Evolutionary conservation across 2,797 vertebrate species (phyloP), one percentile per base, ranked within the genome.

Genomic region (Acipenser transmontanus): DNA sequence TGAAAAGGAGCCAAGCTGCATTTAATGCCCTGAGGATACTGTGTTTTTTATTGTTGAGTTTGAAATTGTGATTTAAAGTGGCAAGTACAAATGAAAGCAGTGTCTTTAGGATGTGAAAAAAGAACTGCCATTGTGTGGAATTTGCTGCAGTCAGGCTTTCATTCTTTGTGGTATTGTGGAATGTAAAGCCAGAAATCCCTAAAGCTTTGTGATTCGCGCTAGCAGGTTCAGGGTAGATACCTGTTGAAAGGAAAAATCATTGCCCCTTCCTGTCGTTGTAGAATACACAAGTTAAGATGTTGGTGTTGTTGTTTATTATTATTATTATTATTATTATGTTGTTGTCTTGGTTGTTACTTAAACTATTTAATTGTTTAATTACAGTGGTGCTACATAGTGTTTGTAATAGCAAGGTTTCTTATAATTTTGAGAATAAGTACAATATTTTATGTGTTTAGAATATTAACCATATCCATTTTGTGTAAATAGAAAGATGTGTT

Each of bases 151-250:
- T 89, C 77, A 78, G 82, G 78, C 74, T 14, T 76, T 84, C 81
- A 54, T 81, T 81, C 83, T 82, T 76, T 79, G 81, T 76, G 77
- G 81, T 80, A 78, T 84, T 82, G 82, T 87, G 87, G 87, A 91
- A 91, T 88, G 87, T 80, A 85, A 81, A 87, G 84, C 85, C 85
- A 80, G 81, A 86, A 89, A 88, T 88, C 82, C 86, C 78, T 80
- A 79, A 79, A 87, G 88, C 87, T 86, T 85, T 83, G 77, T 87
- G 75, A 85, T 86, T 88, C 84, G 77, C 77, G 73, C 78, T 74
- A 74, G 62, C 72, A 78, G 80, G 84, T 82, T 76, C 65, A 71
- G 60, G 68, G 67, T 73, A 77, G 80, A 82, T 83, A 83, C 81
- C 78, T 80, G 71, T 76, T 81, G 75, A 80, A 78, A 78, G 73